A percentile compares a stretch with the other conserved stretches of the same genome.
These are phyloP conservation scores for Proisotoma minuta DNA, from an alignment of 2,888 invertebrate species.

Conservation along the genomic window DNA sequence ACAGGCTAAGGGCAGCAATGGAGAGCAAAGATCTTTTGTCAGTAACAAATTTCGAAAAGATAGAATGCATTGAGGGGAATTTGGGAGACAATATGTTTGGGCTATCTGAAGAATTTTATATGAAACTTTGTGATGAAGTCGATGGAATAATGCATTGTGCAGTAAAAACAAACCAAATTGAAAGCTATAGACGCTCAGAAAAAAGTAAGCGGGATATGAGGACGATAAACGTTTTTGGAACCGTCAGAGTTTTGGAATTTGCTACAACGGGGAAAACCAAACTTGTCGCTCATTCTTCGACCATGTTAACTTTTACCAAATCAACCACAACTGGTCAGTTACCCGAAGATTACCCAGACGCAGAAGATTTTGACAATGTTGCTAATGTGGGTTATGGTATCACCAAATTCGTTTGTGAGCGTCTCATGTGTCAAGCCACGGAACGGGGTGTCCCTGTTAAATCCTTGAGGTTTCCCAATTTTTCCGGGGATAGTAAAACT, in stretches of 20 bases:
- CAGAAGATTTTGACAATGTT: no score
- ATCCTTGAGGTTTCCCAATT: conserved; percentile 28
- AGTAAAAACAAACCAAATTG: conserved; percentile 36
- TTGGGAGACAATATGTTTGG: conserved; percentile 21
- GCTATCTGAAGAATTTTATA: conserved; percentile 18
- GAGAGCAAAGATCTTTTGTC: conserved; percentile 23
- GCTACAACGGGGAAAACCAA: conserved; percentile 25
- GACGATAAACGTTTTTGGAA: conserved; percentile 27
- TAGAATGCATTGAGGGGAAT: conserved; percentile 29
- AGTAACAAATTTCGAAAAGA: conserved; percentile 17
- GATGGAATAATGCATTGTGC: conserved; percentile 38
- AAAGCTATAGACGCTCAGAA: conserved; percentile 24
- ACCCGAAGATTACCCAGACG: background rate
- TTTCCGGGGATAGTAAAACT: conserved; percentile 31
- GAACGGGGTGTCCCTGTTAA: conserved; percentile 33
- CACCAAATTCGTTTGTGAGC: conserved; percentile 37
- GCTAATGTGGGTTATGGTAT: conserved; percentile 33
- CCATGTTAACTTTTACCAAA: no score
- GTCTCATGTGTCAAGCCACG: conserved; percentile 22
- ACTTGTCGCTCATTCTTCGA: conserved; percentile 34
- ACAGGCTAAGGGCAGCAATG: conserved; percentile 23
- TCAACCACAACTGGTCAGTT: background rate
- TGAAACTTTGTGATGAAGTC: conserved; percentile 12
- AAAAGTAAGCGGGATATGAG: conserved; percentile 22
- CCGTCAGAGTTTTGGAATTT: conserved; percentile 33